Percentiles rank a stretch among this genome's conserved stretches.
Evolutionary conservation across 2,888 invertebrate species (phyloP).

Genomic region (Dasypogon diadema): DNA sequence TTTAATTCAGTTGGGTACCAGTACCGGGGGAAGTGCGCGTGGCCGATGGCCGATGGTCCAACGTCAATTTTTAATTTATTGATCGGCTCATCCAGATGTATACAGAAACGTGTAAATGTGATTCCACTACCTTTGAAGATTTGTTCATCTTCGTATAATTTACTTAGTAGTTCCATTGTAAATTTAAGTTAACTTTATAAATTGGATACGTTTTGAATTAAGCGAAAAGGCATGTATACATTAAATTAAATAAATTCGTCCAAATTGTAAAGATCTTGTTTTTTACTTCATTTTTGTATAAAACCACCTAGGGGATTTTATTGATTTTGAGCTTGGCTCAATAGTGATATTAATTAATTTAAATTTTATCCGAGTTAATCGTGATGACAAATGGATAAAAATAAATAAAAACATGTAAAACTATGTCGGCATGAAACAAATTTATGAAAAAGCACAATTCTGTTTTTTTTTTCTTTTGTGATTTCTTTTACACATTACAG

Average conservation of each 20-base stretch:
- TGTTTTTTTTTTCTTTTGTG: no score
- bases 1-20: constrained; percentile 2
- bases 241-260: constrained; percentile 48
- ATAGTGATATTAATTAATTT: no score
- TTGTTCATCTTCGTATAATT: background rate
- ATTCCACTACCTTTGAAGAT: constrained; percentile 33
- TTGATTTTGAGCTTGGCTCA: no score
- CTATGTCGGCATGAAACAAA: no score
- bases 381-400: no score
- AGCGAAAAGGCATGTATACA: constrained; percentile 27
- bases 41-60: background rate
- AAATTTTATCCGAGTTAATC: no score
- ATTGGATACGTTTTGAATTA: constrained; percentile 7
- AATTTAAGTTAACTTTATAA: constrained; percentile 28
- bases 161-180: constrained; percentile 29
- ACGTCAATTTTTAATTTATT: constrained; percentile 24
- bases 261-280: constrained; percentile 26
- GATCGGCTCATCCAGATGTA: constrained; percentile 20
- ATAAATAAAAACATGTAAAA: no score
- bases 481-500: no score
- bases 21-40: background rate
- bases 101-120: constrained; percentile 38
- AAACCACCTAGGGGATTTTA: no score
- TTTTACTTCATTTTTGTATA: no score
- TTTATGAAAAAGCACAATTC: no score